Evolutionary conservation across 2,888 invertebrate species (phyloP).

Genomic region (Vesta saturnalis): DNA sequence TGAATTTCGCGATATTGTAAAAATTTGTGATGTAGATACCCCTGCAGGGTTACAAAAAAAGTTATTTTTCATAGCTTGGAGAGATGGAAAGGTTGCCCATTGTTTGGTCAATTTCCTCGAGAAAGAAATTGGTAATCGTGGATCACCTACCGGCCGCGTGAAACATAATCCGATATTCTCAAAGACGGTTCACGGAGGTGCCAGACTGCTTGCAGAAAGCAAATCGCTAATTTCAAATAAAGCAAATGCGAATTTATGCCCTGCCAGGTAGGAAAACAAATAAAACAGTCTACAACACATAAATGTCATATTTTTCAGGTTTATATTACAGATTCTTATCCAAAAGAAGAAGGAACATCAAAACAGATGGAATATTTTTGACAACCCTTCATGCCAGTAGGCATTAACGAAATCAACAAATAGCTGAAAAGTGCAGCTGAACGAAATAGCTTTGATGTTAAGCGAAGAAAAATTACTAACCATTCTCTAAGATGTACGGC

Average conservation of each 20-base stretch:
- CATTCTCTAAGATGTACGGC: too few relatives aligned
- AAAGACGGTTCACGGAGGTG: too few relatives aligned
- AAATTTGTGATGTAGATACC: too few relatives aligned
- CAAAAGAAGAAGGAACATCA: slow-evolving; percentile 7
- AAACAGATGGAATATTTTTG: slow-evolving; percentile 1
- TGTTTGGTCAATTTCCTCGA: too few relatives aligned
- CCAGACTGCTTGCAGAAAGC: background rate
- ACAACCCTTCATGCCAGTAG: background rate
- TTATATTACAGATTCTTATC: slow-evolving; percentile 6
- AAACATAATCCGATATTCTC: too few relatives aligned
- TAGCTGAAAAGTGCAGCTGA: too few relatives aligned
- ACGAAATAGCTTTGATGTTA: slow-evolving; percentile 7
- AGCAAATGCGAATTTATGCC: background rate
- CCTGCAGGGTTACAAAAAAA: too few relatives aligned
- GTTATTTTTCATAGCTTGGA: too few relatives aligned
- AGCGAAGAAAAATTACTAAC: slow-evolving; percentile 9
- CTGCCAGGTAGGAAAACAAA: slow-evolving; percentile 4
- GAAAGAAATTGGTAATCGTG: too few relatives aligned
- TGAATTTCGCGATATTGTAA: too few relatives aligned
- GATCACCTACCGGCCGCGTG: too few relatives aligned
- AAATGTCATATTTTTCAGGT: slow-evolving; percentile 6
- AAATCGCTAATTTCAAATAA: slow-evolving; percentile 2
- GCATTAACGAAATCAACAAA: background rate
- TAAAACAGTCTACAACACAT: background rate
- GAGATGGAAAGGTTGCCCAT: too few relatives aligned